These are phyloP conservation scores for Rhabdomys dilectus DNA, from an alignment of 2,113 vertebrate genomes.

Conservation along the genomic window DNA sequence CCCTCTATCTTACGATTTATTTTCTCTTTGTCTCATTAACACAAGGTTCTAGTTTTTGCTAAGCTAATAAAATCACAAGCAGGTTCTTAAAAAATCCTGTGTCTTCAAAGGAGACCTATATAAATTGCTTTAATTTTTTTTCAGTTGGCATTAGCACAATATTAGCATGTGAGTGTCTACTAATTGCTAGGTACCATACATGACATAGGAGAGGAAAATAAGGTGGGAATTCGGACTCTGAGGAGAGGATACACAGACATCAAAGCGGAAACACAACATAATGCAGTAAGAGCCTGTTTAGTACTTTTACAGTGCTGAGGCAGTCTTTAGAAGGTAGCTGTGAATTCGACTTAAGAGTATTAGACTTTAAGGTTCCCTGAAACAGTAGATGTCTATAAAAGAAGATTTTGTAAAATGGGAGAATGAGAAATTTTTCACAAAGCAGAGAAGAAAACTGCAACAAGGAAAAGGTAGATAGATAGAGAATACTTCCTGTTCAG, in stretches of 20 bases:
- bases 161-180: background rate
- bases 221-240: background rate
- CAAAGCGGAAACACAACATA: background rate
- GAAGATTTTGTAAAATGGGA: background rate
- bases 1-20: background rate
- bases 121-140: background rate
- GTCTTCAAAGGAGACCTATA: background rate
- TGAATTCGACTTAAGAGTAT: background rate
- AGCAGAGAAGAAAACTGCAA: background rate
- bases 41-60: background rate
- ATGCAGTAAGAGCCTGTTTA: background rate
- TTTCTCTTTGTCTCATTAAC: background rate
- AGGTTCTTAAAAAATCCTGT: background rate
- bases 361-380: background rate
- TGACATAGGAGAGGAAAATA: background rate
- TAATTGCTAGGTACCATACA: background rate
- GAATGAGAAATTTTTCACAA: background rate
- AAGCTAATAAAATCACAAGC: background rate
- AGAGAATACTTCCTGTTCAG: background rate
- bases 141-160: background rate
- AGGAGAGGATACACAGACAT: background rate
- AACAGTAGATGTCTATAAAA: background rate
- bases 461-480: background rate
- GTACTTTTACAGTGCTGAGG: background rate
- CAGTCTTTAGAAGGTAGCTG: background rate